These are phyloP conservation scores for Falco peregrinus DNA, from an alignment of 2,797 vertebrate genomes.

Conservation along the genomic window DNA sequence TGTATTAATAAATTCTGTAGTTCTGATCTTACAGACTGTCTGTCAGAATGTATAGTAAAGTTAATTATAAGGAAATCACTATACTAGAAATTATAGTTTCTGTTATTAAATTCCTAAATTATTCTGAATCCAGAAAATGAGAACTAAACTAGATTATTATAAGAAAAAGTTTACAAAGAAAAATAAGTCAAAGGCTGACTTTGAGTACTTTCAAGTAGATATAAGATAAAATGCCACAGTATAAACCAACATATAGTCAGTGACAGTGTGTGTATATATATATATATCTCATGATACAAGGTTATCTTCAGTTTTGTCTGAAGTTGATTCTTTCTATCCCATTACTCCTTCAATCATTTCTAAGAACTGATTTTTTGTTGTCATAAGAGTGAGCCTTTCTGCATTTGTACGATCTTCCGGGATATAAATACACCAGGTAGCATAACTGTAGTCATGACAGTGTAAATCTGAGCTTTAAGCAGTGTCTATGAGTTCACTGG, in stretches of 20 bases:
- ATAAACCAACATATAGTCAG: background rate
- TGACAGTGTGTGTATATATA: background rate
- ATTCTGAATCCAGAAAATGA: background rate
- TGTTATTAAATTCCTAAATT: background rate
- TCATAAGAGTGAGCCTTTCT: background rate
- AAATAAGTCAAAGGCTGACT: background rate
- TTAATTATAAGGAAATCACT: constrained; percentile 4
- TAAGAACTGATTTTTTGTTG: background rate
- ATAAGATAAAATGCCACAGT: background rate
- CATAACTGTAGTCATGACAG: background rate
- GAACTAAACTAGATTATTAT: background rate
- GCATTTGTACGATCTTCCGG: background rate
- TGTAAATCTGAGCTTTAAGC: background rate
- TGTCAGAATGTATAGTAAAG: background rate
- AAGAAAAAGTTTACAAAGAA: background rate
- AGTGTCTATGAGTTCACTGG: background rate
- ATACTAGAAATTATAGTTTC: background rate
- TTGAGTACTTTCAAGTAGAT: background rate
- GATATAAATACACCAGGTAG: background rate
- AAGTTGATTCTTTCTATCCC: background rate
- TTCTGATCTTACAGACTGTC: background rate
- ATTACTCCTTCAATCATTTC: background rate
- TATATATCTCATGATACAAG: background rate
- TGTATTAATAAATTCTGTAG: background rate
- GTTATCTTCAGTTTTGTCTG: background rate